phyloP scores from a whole-genome alignment of 2,888 invertebrate species.

The Cerceris rybyensis region DNA sequence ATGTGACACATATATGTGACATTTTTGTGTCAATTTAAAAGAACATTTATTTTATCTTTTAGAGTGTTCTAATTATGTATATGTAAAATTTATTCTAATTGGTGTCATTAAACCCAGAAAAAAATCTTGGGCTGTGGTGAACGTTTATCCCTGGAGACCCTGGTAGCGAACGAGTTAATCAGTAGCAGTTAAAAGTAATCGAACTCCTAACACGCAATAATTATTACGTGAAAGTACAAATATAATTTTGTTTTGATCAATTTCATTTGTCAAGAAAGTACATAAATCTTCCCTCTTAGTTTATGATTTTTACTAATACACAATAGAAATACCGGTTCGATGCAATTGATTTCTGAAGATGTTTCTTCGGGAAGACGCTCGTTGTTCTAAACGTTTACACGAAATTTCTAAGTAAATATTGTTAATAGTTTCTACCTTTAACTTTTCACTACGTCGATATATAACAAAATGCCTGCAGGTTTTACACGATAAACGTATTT shows the following conservation, averaged over 20 bases:
- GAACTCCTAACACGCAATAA: neutral
- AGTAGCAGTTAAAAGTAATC: neutral
- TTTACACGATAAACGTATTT: neutral
- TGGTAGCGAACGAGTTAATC: no score
- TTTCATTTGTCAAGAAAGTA: neutral
- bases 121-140: no score
- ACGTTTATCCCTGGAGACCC: no score
- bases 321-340: neutral
- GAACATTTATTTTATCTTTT: no score
- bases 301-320: neutral
- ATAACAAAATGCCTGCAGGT: slow-evolving; percentile 1
- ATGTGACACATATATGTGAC: no score
- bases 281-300: neutral
- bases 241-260: neutral
- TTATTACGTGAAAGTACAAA: neutral
- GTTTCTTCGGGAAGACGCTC: slow-evolving; percentile 2
- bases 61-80: no score
- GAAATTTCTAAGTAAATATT: neutral
- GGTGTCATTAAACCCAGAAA: no score
- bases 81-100: no score
- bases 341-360: neutral
- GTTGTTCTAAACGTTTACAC: neutral
- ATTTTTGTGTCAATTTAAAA: no score
- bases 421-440: neutral
- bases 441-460: neutral